Conservation (phyloP, 1,140 invertebrate genomes). For the Macrosteles quadrilineatus region DNA sequence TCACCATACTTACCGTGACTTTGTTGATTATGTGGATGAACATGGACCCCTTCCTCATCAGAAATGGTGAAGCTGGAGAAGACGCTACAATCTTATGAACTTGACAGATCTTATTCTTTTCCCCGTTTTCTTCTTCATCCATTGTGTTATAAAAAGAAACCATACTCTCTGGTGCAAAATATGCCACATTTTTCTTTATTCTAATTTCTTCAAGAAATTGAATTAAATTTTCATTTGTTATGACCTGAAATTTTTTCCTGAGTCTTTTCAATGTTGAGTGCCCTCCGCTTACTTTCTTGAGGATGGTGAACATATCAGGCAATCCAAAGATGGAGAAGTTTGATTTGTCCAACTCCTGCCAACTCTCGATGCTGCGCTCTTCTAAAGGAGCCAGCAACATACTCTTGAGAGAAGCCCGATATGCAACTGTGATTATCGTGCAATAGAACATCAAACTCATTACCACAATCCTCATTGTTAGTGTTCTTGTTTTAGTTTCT, state of each 20-base stretch:
- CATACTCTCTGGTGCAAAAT: not conserved
- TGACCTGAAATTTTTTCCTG: not conserved
- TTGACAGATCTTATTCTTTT: not conserved
- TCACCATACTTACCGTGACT: no score
- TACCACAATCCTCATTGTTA: not conserved
- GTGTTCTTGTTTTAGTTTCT: not conserved
- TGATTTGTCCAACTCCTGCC: not conserved
- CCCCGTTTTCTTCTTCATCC: not conserved
- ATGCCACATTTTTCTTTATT: not conserved
- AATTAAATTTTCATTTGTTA: not conserved
- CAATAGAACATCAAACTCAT: not conserved
- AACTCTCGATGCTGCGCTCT: not conserved
- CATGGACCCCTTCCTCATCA: slow-evolving; percentile 2
- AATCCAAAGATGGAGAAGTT: not conserved
- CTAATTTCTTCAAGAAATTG: not conserved
- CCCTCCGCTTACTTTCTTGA: not conserved
- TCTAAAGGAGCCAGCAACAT: not conserved
- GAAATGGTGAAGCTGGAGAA: not conserved
- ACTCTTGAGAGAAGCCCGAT: slow-evolving; percentile 1
- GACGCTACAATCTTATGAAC: not conserved
- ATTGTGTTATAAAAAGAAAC: not conserved
- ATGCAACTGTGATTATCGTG: not conserved
- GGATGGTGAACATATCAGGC: not conserved
- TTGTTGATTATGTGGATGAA: no score
- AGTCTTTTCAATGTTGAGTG: not conserved